Evolutionary conservation across 2,113 vertebrate genomes (phyloP), one percentile per base, ranked within the genome.

Genomic region (Cinclus cinclus): DNA sequence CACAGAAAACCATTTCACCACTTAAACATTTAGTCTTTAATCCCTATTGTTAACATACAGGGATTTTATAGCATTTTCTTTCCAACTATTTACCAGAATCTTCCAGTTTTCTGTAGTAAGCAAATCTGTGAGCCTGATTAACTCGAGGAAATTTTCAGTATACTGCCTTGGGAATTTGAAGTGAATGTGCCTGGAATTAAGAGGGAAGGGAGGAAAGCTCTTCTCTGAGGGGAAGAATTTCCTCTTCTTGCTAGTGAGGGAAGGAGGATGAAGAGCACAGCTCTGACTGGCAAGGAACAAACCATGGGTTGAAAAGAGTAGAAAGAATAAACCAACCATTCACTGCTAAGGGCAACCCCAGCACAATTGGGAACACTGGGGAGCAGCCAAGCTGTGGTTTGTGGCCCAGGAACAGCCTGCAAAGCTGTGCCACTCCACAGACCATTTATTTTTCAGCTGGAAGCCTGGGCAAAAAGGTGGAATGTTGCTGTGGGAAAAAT

Each of bases 261-360:
- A 62, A 69, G 67, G 93, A 91, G 88, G 92, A 89, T 41, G 94
- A 92, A 86, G 78, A 94, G 93, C 92, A 31, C 44, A 15, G n/a
- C 92, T 39, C 95, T 68, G 92, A 68, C 92, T 93, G 94, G 95
- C 95, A 68, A 84, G 75, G 60, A 88, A 92, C 92, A 93, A 90
- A 90, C 77, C 89, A 69, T 3, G 6, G 78, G 78, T 90, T 93
- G 95, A 90, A 95, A 91, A 22, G 91, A 76, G 37, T 22, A 39
- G 78, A 67, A 83, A 91, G 95, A 96, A 95, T 91, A 95, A 96
- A 73, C 85, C 95, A 93, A 76, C 17, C 88, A 94, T 95, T 95
- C 95, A 94, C 7, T 80, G 85, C 94, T 94, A 70, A 91, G 94
- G 93, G 94, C 95, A 95, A 94, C 84, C 94, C 84, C 81, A 74